Conservation (phyloP, 1,140 invertebrate species). For the Procambarus clarkii region DNA sequence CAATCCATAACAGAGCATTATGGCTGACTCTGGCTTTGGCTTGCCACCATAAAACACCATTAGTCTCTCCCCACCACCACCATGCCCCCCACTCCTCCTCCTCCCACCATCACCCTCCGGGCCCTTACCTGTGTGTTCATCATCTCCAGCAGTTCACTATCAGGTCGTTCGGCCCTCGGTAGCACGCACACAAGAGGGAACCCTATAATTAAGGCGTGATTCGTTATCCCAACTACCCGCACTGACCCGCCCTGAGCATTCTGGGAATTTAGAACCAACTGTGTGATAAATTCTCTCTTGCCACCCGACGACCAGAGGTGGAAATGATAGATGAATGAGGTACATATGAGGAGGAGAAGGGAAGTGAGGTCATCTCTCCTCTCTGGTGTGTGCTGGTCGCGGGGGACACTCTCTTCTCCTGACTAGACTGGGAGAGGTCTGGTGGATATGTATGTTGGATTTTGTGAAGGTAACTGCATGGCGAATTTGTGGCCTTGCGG, state of each 20-base stretch:
- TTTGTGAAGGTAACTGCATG: too few species aligned
- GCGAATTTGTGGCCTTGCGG: too few species aligned
- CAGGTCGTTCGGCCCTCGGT: not conserved
- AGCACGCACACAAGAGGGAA: constrained; percentile 25
- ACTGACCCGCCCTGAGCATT: not conserved
- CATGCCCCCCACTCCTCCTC: too few species aligned
- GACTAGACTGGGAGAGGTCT: too few species aligned
- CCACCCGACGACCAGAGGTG: not conserved
- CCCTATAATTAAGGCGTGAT: constrained; percentile 47
- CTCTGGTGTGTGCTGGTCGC: too few species aligned
- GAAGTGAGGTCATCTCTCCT: not conserved
- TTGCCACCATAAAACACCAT: constrained; percentile 43
- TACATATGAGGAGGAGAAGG: not conserved
- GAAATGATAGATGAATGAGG: not conserved
- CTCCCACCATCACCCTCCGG: too few species aligned
- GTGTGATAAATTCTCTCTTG: not conserved
- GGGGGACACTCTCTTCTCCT: too few species aligned
- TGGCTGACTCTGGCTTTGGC: constrained; percentile 1
- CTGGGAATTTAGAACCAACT: not conserved
- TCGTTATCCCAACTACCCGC: constrained; percentile 7
- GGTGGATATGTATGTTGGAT: too few species aligned
- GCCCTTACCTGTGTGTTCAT: not conserved
- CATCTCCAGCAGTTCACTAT: not conserved
- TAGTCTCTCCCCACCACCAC: too few species aligned
- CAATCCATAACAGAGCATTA: not conserved